Evolutionary conservation across 2,113 vertebrate species (phyloP).

Genomic region (Illadopsis cleaveri): DNA sequence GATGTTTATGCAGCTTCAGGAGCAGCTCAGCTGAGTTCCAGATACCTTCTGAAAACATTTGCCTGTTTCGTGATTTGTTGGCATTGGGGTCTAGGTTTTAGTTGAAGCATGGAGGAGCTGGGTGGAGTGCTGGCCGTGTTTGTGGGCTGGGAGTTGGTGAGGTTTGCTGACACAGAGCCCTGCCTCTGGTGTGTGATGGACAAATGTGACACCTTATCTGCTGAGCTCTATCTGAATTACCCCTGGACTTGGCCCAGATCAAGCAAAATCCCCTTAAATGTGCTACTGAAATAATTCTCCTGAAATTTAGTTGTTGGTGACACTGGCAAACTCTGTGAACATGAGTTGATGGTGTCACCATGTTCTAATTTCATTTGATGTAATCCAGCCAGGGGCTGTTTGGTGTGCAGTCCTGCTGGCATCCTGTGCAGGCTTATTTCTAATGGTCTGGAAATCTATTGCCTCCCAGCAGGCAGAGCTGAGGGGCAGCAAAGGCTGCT

Average conservation of each 20-base stretch:
- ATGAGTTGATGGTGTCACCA: neutral
- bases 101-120: neutral
- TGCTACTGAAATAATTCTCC: neutral
- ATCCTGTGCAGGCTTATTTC: neutral
- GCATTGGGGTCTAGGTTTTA: neutral
- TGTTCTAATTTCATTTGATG: neutral
- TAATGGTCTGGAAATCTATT: fast-evolving
- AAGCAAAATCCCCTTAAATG: neutral
- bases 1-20: fast-evolving
- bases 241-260: too few species aligned
- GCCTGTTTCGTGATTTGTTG: neutral
- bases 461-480: neutral
- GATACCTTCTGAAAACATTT: neutral
- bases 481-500: neutral
- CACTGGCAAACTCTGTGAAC: fast-evolving
- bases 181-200: neutral
- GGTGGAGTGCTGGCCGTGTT: neutral
- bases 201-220: neutral
- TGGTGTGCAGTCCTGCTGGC: neutral
- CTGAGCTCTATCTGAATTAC: neutral
- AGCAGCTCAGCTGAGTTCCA: neutral
- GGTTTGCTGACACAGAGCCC: neutral
- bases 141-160: neutral
- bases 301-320: neutral
- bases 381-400: fast-evolving